Evolutionary conservation across 2,113 vertebrate genomes (phyloP).

Genomic region (Neodontobutis hainanensis): DNA sequence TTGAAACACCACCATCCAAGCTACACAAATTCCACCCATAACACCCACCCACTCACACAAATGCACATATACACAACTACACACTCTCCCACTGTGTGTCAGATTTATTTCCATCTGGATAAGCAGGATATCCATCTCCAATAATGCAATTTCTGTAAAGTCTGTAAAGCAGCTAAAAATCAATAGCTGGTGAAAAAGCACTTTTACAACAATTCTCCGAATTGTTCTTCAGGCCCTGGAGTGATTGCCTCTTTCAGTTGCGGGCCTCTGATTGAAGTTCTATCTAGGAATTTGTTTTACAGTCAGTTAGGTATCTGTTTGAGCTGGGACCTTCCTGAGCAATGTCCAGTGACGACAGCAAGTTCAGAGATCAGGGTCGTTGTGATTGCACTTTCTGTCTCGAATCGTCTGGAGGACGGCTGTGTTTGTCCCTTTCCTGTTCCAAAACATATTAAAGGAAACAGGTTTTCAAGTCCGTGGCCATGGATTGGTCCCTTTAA

Average conservation of each 20-base stretch:
- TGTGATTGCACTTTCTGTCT: constrained; percentile 36
- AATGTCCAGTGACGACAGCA: constrained; percentile 28
- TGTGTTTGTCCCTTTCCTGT: constrained; percentile 58
- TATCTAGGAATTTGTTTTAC: constrained; percentile 37
- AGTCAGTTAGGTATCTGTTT: constrained; percentile 17
- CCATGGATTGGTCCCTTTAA: constrained; percentile 38
- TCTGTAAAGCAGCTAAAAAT: constrained; percentile 50
- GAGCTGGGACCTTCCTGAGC: constrained; percentile 44
- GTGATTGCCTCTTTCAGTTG: constrained; percentile 30
- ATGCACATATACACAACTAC: constrained; percentile 13
- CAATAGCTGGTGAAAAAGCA: constrained; percentile 59
- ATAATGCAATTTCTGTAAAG: constrained; percentile 51
- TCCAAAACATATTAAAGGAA: constrained; percentile 45
- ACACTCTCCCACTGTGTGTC: constrained; percentile 16
- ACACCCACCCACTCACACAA: constrained; percentile 27
- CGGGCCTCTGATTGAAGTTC: constrained; percentile 9
- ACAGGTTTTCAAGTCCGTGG: constrained; percentile 43
- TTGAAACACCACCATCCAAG: constrained; percentile 44
- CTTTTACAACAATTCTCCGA: constrained; percentile 26
- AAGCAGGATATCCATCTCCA: constrained; percentile 46
- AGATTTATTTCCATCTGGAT: constrained; percentile 51
- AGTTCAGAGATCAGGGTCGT: constrained; percentile 61
- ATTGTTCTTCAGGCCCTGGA: constrained; percentile 16
- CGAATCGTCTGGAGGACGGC: constrained; percentile 45
- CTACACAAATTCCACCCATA: constrained; percentile 53